These are phyloP conservation scores for Enteromius argenteus DNA, from an alignment of 2,797 vertebrate genomes.

Conservation along the genomic window DNA sequence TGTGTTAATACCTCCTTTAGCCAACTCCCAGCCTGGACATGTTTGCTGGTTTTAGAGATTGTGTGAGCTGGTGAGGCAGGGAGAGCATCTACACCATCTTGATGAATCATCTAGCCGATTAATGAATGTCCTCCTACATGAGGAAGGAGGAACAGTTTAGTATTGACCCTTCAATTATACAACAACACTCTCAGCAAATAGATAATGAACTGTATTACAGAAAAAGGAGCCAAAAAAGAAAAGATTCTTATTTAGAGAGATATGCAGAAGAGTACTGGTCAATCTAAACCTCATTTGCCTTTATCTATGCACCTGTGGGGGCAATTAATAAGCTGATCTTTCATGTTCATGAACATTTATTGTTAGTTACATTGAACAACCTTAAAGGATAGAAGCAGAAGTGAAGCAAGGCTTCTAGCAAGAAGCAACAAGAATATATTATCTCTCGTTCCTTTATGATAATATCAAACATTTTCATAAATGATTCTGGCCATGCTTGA, in stretches of 20 bases:
- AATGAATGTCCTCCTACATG: conserved; percentile 14
- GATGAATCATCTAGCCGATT: not conserved
- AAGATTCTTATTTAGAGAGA: conserved; percentile 22
- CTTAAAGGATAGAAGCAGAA: conserved; percentile 16
- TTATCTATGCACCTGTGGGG: conserved; percentile 65
- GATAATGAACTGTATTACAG: conserved; percentile 52
- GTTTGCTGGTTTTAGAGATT: not conserved
- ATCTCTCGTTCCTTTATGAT: not conserved
- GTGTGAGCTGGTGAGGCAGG: not conserved
- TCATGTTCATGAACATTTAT: conserved; percentile 63
- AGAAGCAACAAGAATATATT: not conserved
- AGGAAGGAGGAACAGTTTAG: conserved; percentile 38
- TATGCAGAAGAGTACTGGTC: conserved; percentile 32
- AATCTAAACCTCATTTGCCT: conserved; percentile 50
- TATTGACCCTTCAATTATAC: conserved; percentile 59
- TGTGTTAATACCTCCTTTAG: not conserved
- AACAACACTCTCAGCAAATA: conserved; percentile 52
- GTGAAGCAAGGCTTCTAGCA: not conserved
- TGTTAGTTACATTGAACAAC: conserved; percentile 51
- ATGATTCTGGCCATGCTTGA: too few relatives aligned
- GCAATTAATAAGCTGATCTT: conserved; percentile 68
- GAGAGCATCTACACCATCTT: not conserved
- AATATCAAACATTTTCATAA: not conserved
- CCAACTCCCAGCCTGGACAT: not conserved
- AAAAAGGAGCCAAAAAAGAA: conserved; percentile 16